These are phyloP conservation scores for Drosophila recens DNA, from an alignment of 2,888 invertebrate species.

Conservation along the genomic window DNA sequence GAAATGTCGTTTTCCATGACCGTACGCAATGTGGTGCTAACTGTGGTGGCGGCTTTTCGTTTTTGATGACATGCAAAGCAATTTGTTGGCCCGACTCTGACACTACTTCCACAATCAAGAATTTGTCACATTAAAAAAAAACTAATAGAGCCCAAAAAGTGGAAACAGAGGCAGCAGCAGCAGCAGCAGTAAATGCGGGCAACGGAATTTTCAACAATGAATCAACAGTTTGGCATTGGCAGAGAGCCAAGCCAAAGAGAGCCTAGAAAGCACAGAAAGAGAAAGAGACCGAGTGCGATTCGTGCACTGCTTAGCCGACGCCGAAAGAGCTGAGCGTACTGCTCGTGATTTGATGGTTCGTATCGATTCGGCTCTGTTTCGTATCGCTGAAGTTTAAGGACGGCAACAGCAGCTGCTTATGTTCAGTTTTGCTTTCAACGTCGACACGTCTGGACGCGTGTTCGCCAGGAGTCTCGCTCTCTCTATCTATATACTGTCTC, in stretches of 20 bases:
- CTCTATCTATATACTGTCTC: not conserved
- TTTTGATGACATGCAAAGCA: slow-evolving; percentile 54
- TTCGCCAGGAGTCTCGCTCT: slow-evolving; percentile 12
- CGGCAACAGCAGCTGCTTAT: slow-evolving; percentile 50
- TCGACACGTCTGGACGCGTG: slow-evolving; percentile 59
- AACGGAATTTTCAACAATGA: slow-evolving; percentile 38
- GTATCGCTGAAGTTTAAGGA: slow-evolving; percentile 66
- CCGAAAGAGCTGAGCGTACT: slow-evolving; percentile 25
- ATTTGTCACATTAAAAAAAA: slow-evolving; percentile 53
- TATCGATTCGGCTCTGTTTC: slow-evolving; percentile 14
- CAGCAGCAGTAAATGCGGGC: slow-evolving; percentile 10
- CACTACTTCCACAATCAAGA: slow-evolving; percentile 25
- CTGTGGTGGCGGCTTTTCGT: slow-evolving; percentile 16
- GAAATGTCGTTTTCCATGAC: slow-evolving; percentile 50
- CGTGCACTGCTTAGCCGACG: slow-evolving; percentile 70
- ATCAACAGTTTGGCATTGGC: slow-evolving; percentile 74
- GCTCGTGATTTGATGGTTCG: slow-evolving; percentile 26
- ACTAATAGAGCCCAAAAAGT: slow-evolving; percentile 13
- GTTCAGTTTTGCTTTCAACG: slow-evolving; percentile 66
- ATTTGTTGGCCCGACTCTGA: slow-evolving; percentile 43
- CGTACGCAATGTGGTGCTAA: slow-evolving; percentile 19
- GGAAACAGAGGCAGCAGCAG: slow-evolving; percentile 1
- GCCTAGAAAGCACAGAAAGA: not conserved
- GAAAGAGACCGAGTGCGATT: slow-evolving; percentile 16
- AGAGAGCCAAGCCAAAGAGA: slow-evolving; percentile 27